Conservation (phyloP, 2,113 vertebrate species). For the Numida meleagris region DNA sequence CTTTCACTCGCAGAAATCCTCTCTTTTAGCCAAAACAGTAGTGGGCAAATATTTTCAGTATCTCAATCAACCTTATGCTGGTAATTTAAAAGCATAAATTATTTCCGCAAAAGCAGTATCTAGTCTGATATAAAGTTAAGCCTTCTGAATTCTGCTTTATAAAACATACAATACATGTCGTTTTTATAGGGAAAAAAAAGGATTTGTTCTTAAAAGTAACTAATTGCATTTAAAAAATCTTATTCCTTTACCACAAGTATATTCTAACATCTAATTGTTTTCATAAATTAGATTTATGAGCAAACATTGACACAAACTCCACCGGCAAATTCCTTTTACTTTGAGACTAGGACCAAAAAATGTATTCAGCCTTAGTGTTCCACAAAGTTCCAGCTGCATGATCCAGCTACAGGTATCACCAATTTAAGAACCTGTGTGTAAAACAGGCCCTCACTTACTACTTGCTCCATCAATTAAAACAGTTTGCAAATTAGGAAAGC, state of each 20-base stretch:
- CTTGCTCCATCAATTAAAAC: background rate
- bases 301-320: background rate
- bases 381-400: background rate
- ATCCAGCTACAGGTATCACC: background rate
- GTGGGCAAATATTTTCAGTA: background rate
- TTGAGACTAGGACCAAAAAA: background rate
- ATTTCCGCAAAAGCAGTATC: background rate
- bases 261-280: background rate
- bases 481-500: background rate
- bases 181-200: background rate
- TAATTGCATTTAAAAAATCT: background rate
- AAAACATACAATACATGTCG: background rate
- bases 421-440: background rate
- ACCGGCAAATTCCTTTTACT: background rate
- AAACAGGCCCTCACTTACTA: background rate
- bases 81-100: background rate
- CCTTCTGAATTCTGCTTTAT: background rate
- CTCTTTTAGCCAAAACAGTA: background rate
- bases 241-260: background rate
- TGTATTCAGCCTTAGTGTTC: background rate
- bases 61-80: rapidly evolving
- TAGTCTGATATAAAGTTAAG: background rate
- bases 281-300: background rate
- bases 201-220: background rate
- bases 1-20: background rate